Evolutionary conservation across 2,113 vertebrate genomes (phyloP), one percentile per base, ranked within the genome.

Genomic region (Anarhynchus alexandrinus): DNA sequence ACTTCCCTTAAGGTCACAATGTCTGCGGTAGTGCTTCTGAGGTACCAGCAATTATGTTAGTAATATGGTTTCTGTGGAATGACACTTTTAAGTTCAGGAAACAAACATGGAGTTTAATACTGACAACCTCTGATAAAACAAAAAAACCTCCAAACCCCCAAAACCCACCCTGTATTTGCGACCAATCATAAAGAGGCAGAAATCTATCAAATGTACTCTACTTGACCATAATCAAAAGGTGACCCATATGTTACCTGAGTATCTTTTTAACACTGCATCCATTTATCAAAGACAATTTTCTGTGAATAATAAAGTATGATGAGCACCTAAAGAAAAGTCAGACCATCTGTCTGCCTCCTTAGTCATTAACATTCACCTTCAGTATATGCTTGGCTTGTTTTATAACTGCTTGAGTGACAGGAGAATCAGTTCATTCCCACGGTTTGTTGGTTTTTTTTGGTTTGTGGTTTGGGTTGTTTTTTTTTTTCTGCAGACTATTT

Each of bases 331-430:
- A 93, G 92, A 96, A 96, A 95, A 93, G 67, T 26, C 2, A 1
- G 95, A 94, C 94, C 95, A 94, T 96, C 93, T 98, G 90, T 92
- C 94, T 91, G 66, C 73, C 89, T 96, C 91, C 93, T 97, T 86
- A 71, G 76, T 96, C 87, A 97, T 98, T 97, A 98, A 96, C 88
- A 96, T 95, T 96, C 96, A 96, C 96, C 96, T 97, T 96, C 90
- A 91, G 95, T 97, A 36, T 73, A 94, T 82, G 88, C 92, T 85
- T 96, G 89, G 91, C 92, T 89, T 96, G 86, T 96, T 97, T 96
- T 95, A 76, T 92, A 97, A 96, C 92, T 82, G 85, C 70, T 95
- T 97, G 94, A 97, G 43, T 91, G 97, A 97, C 83, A 95, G 81
- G 52, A 95, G 83, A 97, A 96, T 89, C 95, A 90, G 94, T 78